These are phyloP conservation scores for Pangasianodon hypophthalmus DNA, from an alignment of 2,113 vertebrate species.

Conservation along the genomic window DNA sequence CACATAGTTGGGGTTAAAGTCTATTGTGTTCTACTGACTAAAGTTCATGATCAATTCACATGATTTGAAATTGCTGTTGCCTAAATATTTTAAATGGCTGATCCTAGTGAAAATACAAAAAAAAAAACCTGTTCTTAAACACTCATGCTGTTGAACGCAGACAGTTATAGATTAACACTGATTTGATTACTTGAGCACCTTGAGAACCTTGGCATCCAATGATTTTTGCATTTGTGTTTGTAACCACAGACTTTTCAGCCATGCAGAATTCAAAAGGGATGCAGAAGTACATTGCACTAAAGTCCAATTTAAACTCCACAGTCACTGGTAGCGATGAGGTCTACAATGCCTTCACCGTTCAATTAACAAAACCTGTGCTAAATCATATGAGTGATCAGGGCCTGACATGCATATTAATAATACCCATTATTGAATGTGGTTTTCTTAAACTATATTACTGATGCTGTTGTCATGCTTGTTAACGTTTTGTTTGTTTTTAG, in stretches of 20 bases:
- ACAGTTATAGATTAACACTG: conserved; percentile 23
- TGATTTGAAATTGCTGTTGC: background rate
- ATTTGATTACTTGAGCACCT: background rate
- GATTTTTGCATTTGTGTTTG: too few relatives aligned
- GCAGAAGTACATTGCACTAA: background rate
- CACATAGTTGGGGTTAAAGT: too few relatives aligned
- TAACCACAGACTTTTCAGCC: too few relatives aligned
- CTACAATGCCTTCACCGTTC: background rate
- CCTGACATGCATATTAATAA: background rate
- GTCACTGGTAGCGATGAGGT: background rate
- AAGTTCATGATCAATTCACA: too few relatives aligned
- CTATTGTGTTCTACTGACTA: too few relatives aligned
- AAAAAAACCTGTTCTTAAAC: background rate
- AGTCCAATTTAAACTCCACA: background rate
- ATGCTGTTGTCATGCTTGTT: background rate
- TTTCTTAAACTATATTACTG: background rate
- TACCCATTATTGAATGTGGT: background rate
- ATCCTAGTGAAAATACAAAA: too few relatives aligned
- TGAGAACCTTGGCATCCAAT: too few relatives aligned
- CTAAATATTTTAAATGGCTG: background rate
- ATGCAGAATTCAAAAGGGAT: background rate
- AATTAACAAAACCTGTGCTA: background rate
- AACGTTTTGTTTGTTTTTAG: conserved; percentile 47
- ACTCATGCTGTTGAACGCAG: conserved; percentile 26
- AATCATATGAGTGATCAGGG: background rate